A percentile compares a stretch with the other conserved stretches of the same genome.
These are phyloP conservation scores for Drosophila bocki DNA, from an alignment of 1,140 invertebrate genomes.

Conservation along the genomic window DNA sequence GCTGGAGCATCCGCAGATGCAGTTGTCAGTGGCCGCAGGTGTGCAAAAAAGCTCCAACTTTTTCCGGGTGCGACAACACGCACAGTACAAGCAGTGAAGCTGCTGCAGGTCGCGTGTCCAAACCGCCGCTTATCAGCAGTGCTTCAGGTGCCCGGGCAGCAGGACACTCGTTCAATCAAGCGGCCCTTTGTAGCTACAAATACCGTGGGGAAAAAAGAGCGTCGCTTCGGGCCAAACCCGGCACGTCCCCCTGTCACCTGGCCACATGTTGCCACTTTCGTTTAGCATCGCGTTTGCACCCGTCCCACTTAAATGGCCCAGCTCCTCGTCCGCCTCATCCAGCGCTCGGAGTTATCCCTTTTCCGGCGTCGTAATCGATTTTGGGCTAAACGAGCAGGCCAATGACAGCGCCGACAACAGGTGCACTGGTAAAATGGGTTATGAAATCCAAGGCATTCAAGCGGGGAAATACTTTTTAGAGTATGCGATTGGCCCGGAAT, in stretches of 20 bases:
- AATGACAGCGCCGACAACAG: constrained; percentile 43
- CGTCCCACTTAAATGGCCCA: constrained; percentile 34
- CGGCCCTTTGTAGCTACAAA: constrained; percentile 43
- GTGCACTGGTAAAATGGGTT: constrained; percentile 20
- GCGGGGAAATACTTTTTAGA: no score
- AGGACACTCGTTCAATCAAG: constrained; percentile 64
- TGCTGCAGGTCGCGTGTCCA: constrained; percentile 29
- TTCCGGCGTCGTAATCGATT: constrained; percentile 63
- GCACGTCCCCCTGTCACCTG: neutral
- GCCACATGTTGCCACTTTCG: constrained; percentile 72
- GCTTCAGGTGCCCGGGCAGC: constrained; percentile 23
- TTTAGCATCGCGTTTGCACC: constrained; percentile 15
- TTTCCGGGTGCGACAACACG: constrained; percentile 6
- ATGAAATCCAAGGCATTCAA: neutral
- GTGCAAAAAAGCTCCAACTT: constrained; percentile 22
- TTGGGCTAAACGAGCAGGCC: constrained; percentile 49
- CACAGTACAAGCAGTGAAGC: neutral
- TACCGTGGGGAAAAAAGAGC: constrained; percentile 40
- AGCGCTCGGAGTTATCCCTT: constrained; percentile 26
- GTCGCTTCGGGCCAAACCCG: constrained; percentile 36
- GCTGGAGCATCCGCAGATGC: constrained; percentile 34
- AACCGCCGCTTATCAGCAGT: constrained; percentile 37
- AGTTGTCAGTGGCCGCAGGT: constrained; percentile 43
- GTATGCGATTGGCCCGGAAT: neutral
- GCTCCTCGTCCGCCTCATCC: neutral